Evolutionary conservation across 2,888 invertebrate genomes (phyloP).

Genomic region (Drosophila pegasa): DNA sequence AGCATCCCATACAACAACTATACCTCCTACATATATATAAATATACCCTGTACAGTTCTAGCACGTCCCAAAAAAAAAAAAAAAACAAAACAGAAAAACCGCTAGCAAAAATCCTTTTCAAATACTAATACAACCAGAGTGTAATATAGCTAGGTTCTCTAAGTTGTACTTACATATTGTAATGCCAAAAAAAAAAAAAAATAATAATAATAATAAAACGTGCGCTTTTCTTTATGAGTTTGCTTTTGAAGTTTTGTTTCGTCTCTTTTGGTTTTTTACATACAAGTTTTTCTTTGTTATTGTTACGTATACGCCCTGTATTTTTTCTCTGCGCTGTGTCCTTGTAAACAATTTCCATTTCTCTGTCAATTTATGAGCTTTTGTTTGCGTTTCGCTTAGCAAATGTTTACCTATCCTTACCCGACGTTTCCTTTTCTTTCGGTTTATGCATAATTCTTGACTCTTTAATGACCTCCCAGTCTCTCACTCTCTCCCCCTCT

Average conservation of each 20-base stretch:
- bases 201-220: slow-evolving; percentile 36
- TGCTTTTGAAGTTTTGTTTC: slow-evolving; percentile 25
- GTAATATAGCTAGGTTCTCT: slow-evolving; percentile 67
- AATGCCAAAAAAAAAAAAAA: slow-evolving; percentile 36
- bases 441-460: slow-evolving; percentile 65
- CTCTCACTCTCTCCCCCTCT: neutral
- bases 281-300: slow-evolving; percentile 18
- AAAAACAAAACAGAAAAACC: slow-evolving; percentile 18
- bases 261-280: neutral
- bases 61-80: slow-evolving; percentile 27
- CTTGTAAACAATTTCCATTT: slow-evolving; percentile 68
- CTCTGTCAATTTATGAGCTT: slow-evolving; percentile 74
- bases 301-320: slow-evolving; percentile 65
- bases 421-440: slow-evolving; percentile 32
- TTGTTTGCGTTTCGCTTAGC: slow-evolving; percentile 78
- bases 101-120: slow-evolving; percentile 31
- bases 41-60: slow-evolving; percentile 51
- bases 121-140: slow-evolving; percentile 32
- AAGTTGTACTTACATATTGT: slow-evolving; percentile 59
- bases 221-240: slow-evolving; percentile 60
- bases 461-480: slow-evolving; percentile 59
- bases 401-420: slow-evolving; percentile 66
- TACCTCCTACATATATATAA: slow-evolving; percentile 18
- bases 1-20: slow-evolving; percentile 49
- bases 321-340: slow-evolving; percentile 57